A percentile compares a stretch with the other conserved stretches of the same genome.
Conservation (phyloP, 2,888 invertebrate species). For the Petrolisthes cinctipes region DNA sequence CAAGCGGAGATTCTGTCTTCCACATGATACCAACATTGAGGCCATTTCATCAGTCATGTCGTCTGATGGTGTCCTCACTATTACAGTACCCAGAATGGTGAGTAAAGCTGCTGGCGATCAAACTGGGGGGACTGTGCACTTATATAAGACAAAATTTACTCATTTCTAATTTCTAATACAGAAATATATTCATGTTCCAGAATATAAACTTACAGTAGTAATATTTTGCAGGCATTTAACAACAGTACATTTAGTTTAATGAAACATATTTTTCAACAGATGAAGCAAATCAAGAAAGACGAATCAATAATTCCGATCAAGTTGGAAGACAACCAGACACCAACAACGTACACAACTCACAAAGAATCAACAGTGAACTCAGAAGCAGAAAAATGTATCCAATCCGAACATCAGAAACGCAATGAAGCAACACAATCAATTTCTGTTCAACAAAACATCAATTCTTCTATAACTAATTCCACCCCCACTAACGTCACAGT, state of each 20-base stretch:
- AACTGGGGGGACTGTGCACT: neutral
- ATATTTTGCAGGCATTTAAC: too few species aligned
- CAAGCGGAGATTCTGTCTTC: slow-evolving; percentile 51
- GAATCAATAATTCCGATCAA: neutral
- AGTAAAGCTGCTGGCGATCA: neutral
- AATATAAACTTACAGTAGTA: too few species aligned
- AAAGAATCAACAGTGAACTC: too few species aligned
- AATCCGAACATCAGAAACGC: too few species aligned
- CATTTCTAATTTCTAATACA: too few species aligned
- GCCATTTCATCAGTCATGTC: slow-evolving; percentile 24
- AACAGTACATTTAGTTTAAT: neutral
- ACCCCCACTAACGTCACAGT: slow-evolving; percentile 18
- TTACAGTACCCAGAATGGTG: slow-evolving; percentile 7
- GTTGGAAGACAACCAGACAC: neutral
- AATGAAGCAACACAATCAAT: neutral
- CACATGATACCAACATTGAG: slow-evolving; percentile 28
- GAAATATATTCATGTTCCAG: too few species aligned
- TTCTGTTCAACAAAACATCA: neutral
- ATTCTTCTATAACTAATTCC: neutral
- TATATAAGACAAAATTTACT: neutral
- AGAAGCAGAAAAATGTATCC: neutral
- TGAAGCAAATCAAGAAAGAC: neutral
- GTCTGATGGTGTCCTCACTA: slow-evolving; percentile 28
- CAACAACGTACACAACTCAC: too few species aligned
- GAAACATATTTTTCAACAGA: neutral